Evolutionary conservation across 2,888 invertebrate species (phyloP).

Genomic region (Helobdella robusta): DNA sequence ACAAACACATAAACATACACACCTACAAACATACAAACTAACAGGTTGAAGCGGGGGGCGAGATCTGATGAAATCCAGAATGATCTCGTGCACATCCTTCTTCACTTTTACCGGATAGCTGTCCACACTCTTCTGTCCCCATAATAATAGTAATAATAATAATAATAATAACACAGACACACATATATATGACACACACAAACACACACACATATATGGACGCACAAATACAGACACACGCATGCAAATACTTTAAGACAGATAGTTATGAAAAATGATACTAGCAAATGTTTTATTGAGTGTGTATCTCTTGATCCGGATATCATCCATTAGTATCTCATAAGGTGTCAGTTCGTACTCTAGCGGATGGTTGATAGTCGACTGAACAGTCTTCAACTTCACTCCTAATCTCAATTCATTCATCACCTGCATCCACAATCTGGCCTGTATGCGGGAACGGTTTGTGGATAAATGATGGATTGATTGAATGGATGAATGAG

Average conservation of each 20-base stretch:
- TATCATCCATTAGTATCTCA: constrained; percentile 92
- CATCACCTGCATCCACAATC: constrained; percentile 67
- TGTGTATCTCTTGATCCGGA: constrained; percentile 76
- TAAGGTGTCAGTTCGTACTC: constrained; percentile 91
- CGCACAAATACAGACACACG: not conserved
- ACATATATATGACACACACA: no score
- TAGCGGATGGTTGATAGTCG: constrained; percentile 56
- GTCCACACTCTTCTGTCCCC: constrained; percentile 58
- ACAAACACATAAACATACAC: no score
- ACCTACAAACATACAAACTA: constrained; percentile 21
- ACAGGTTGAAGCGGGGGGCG: constrained; percentile 82
- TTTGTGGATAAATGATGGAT: not conserved
- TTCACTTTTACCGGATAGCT: constrained; percentile 67
- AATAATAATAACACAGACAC: not conserved
- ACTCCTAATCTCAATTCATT: constrained; percentile 81
- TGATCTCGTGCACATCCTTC: constrained; percentile 88
- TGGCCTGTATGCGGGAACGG: constrained; percentile 56
- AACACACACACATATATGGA: no score
- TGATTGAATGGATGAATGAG: no score
- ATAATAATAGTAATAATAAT: not conserved
- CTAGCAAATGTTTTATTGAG: constrained; percentile 58
- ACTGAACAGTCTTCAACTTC: constrained; percentile 72
- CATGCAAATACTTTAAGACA: not conserved
- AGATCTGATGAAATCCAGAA: constrained; percentile 89
- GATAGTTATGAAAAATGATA: not conserved